Base-by-base conservation (phyloP, 2,113 vertebrate species). In the Tenrec ecaudatus region DNA sequence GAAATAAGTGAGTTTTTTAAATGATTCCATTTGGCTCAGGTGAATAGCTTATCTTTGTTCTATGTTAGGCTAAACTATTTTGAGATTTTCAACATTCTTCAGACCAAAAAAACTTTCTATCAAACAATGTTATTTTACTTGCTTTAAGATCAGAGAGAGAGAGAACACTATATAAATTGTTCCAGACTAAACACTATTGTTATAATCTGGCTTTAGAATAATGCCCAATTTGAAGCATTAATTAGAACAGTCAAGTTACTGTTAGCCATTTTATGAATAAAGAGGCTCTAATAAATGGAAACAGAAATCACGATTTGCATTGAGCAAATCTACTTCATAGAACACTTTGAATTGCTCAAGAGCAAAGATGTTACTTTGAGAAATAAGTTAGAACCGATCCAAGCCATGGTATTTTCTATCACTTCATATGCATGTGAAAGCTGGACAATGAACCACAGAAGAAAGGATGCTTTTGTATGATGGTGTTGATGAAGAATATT, bases 181-280 rank as follows among this genome's bases (percentile, higher is more conserved):
- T 16, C 69, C 23, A 43, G 93, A 84, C 75, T 92, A 77, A 92
- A 82, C 47, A 93, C 20, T 79, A 58, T 43, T 58, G 6, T 77
- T 89, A 75, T 31, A 75, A 89, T 87, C 91, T 87, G 62, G 27
- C 77, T 86, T 94, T 86, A 88, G 15, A 91, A 83, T 82, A 15
- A 57, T 36, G 19, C 11, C 11, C 22, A 60, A n/a, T 58, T 84
- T 81, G 15, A 4, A 87, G 23, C n/a, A 40, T 82, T 91, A 83
- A 1, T 25, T 82, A 47, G 64, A 16, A 43, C 0, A 29, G 68
- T 15, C 9, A 33, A 86, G 22, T 25, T 73, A 19, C 69, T 86
- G 23, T 77, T 31, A 83, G 33, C 11, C 1, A 23, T 27, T 5
- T 80, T 87, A 84, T 38, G 15, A 92, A 69, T 38, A 89, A 82